Conservation (phyloP, 37 sponge, comb jelly and placozoan species). For the Halisarca cf. caerulea region DNA sequence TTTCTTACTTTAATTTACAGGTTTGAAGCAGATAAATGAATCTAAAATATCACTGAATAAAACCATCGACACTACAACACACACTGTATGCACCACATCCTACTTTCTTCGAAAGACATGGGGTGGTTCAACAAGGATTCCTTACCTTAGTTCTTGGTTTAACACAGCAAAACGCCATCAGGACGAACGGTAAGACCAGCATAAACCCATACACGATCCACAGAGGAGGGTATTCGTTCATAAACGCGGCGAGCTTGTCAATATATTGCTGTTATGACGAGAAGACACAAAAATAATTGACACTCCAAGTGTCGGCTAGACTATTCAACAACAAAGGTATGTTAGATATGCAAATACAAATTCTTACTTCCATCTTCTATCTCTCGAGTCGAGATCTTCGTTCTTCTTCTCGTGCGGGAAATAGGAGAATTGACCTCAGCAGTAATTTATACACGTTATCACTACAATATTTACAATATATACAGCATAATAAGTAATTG, state of each 20-base stretch:
- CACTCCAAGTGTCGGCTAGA: neutral
- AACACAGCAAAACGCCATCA: conserved; percentile 28
- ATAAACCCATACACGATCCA: conserved; percentile 52
- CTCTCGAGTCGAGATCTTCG: neutral
- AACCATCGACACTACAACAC: no score
- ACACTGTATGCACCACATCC: no score
- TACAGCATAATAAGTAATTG: no score
- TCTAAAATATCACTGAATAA: no score
- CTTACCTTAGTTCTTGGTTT: conserved; percentile 10
- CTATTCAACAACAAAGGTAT: neutral
- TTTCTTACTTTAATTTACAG: no score
- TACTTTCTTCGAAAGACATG: no score
- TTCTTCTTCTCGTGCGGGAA: neutral
- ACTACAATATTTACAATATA: no score
- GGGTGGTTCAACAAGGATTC: no score
- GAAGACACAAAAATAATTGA: neutral
- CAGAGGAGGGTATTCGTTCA: conserved; percentile 48
- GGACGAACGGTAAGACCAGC: conserved; percentile 38
- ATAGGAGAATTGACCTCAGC: no score
- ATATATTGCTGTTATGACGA: conserved; percentile 3
- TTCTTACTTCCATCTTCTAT: conserved; percentile 21
- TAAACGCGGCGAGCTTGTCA: conserved; percentile 7
- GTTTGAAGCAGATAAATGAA: no score
- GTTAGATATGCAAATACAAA: neutral
- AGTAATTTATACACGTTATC: no score